Evolutionary conservation across 2,113 vertebrate species (phyloP).

Genomic region (Nanorana parkeri): DNA sequence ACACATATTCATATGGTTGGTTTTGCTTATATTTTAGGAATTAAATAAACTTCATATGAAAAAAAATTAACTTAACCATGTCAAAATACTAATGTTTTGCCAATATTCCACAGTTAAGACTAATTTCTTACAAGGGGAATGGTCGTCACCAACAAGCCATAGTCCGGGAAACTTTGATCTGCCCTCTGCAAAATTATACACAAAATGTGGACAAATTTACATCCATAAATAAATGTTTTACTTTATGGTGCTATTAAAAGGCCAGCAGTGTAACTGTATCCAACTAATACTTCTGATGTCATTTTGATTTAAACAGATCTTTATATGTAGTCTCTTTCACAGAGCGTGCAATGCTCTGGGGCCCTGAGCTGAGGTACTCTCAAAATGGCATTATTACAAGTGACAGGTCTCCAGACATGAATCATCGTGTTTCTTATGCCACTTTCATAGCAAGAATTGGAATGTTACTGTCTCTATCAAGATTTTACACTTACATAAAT

Average conservation of each 20-base stretch:
- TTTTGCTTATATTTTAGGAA: no score
- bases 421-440: slow-evolving; percentile 3
- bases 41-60: no score
- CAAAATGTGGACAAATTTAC: neutral
- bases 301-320: slow-evolving; percentile 27
- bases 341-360: slow-evolving; percentile 12
- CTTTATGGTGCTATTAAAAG: slow-evolving; percentile 22
- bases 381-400: slow-evolving; percentile 31
- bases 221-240: slow-evolving; percentile 7
- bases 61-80: no score
- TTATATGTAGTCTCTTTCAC: slow-evolving; percentile 24
- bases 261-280: slow-evolving; percentile 15
- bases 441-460: neutral
- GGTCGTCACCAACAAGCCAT: neutral
- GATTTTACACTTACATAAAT: neutral
- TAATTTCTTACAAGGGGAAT: neutral
- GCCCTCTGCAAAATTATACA: neutral
- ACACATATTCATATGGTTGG: no score
- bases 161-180: neutral
- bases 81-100: no score
- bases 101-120: no score
- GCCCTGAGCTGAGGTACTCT: slow-evolving; percentile 28
- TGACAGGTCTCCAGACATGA: slow-evolving; percentile 26
- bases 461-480: neutral
- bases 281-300: slow-evolving; percentile 32